A percentile compares a stretch with the other conserved stretches of the same genome.
Conservation (phyloP, 1,140 invertebrate genomes). For the Lerema accius region DNA sequence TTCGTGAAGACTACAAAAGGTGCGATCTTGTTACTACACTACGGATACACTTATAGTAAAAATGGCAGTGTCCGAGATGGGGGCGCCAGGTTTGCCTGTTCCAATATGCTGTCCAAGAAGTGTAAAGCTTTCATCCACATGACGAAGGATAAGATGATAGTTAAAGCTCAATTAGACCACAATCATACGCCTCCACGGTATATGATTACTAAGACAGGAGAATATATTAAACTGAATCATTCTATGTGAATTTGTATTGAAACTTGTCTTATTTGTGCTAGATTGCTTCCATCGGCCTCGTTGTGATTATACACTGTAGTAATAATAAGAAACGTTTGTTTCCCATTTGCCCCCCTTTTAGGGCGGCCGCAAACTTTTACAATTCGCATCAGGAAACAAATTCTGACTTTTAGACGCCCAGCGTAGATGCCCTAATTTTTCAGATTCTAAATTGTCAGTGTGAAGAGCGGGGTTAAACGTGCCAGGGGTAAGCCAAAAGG, state of each 20-base stretch:
- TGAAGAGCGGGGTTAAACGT: no score
- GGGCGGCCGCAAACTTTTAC: no score
- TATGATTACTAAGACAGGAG: constrained; percentile 11
- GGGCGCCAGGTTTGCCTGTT: constrained; percentile 35
- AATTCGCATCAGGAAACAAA: no score
- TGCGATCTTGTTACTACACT: constrained; percentile 19
- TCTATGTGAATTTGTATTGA: not conserved
- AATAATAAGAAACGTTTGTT: no score
- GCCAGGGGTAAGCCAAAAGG: no score
- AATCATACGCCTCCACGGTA: constrained; percentile 32
- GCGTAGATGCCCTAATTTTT: no score
- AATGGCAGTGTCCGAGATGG: constrained; percentile 26
- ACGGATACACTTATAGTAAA: constrained; percentile 35
- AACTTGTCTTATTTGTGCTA: no score
- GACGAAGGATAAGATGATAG: constrained; percentile 15
- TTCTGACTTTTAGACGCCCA: no score
- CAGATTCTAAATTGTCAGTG: no score
- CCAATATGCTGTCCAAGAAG: constrained; percentile 14
- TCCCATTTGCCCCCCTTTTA: no score
- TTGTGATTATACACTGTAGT: no score
- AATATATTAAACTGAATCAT: constrained; percentile 1
- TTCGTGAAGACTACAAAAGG: constrained; percentile 34
- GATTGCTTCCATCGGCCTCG: no score
- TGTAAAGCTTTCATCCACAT: constrained; percentile 36
- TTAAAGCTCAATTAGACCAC: constrained; percentile 22